Conservation (phyloP, 2,797 vertebrate genomes). For the Threskiornis aethiopicus region DNA sequence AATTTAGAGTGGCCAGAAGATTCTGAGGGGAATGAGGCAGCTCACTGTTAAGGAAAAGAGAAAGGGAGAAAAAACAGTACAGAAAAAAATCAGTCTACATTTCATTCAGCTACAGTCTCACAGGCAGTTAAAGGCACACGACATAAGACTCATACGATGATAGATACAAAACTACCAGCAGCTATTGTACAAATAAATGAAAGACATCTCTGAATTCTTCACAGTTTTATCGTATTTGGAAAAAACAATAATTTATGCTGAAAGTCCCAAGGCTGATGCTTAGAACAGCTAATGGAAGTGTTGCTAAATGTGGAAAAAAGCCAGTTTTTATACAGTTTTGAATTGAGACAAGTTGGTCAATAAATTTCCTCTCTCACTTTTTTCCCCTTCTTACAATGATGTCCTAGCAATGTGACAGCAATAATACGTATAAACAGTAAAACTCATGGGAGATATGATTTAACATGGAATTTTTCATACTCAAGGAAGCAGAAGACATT, state of each 20-base stretch:
- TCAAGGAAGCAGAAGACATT: slow-evolving; percentile 61
- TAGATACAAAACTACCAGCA: background rate
- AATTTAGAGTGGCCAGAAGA: slow-evolving; percentile 84
- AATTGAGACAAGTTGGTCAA: slow-evolving; percentile 41
- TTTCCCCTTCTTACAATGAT: background rate
- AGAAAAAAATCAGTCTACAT: background rate
- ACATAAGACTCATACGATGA: background rate
- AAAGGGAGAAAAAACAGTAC: background rate
- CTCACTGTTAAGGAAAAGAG: slow-evolving; percentile 75
- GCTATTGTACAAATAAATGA: slow-evolving; percentile 4
- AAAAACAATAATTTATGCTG: background rate
- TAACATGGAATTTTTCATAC: slow-evolving; percentile 41
- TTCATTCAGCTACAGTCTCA: background rate
- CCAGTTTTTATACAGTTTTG: background rate
- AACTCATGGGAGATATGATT: background rate
- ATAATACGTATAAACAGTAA: background rate
- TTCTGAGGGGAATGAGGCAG: slow-evolving; percentile 93
- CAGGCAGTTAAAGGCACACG: background rate
- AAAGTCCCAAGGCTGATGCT: background rate
- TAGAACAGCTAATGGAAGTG: background rate
- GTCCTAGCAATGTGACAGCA: slow-evolving; percentile 4
- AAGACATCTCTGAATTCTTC: background rate
- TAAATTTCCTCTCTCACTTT: slow-evolving; percentile 6
- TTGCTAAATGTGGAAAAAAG: background rate
- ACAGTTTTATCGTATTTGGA: background rate